Percentiles rank a stretch among this genome's conserved stretches.
phyloP scores from a whole-genome alignment of 2,113 vertebrate genomes.

The Gallinago paraguaiae region DNA sequence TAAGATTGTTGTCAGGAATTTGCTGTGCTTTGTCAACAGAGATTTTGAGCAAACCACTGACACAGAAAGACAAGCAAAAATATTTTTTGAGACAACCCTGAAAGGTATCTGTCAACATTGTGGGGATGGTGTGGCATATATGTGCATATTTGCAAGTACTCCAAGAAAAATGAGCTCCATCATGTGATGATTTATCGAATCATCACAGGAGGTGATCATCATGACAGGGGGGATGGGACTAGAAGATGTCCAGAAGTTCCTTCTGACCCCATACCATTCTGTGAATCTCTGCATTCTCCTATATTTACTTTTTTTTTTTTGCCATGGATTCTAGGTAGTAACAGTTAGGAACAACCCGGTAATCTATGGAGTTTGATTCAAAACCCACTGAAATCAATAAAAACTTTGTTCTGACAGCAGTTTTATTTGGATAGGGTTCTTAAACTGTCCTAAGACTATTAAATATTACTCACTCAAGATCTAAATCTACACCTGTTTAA shows the following conservation, averaged over 20 bases:
- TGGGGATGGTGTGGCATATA: neutral
- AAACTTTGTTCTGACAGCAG: neutral
- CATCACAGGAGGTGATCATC: too few relatives aligned
- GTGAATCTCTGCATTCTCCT: too few relatives aligned
- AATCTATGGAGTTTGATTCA: neutral
- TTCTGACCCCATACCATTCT: too few relatives aligned
- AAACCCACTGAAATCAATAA: slow-evolving; percentile 36
- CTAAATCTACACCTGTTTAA: slow-evolving; percentile 42
- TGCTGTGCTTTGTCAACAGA: slow-evolving; percentile 46
- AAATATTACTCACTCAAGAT: slow-evolving; percentile 28
- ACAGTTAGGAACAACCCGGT: neutral
- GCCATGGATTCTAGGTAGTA: neutral
- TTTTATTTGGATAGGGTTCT: slow-evolving; percentile 28
- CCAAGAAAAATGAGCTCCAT: neutral
- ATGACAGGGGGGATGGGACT: too few relatives aligned
- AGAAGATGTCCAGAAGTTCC: too few relatives aligned
- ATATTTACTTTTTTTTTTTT: neutral
- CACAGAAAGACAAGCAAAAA: neutral
- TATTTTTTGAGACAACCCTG: neutral
- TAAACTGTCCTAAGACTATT: slow-evolving; percentile 37
- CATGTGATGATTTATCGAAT: neutral
- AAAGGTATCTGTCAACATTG: neutral
- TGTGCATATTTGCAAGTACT: neutral
- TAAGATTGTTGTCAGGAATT: slow-evolving; percentile 42
- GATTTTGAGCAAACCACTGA: neutral